Evolutionary conservation across 2,797 vertebrate species (phyloP).

Genomic region (Xiphophorus birchmanni): DNA sequence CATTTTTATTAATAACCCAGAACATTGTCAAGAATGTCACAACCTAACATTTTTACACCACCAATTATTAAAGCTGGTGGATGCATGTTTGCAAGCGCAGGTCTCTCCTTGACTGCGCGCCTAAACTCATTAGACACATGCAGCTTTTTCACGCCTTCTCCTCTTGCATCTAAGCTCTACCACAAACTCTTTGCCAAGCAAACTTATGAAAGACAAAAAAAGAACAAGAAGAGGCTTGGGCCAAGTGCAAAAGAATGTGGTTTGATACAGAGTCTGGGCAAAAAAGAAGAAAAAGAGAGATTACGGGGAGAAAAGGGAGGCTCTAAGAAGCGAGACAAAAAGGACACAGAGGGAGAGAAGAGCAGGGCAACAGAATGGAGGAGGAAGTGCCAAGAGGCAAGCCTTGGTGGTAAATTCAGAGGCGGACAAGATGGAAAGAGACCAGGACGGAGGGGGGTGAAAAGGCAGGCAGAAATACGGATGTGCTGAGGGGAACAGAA

Average conservation of each 20-base stretch:
- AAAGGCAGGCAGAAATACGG: slow-evolving; percentile 52
- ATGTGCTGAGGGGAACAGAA: slow-evolving; percentile 63
- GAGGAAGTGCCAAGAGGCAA: slow-evolving; percentile 59
- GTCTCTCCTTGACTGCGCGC: background rate
- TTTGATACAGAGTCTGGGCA: slow-evolving; percentile 49
- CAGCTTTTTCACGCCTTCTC: slow-evolving; percentile 8
- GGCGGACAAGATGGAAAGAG: slow-evolving; percentile 48
- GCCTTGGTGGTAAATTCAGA: slow-evolving; percentile 63
- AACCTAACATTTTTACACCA: slow-evolving; percentile 58
- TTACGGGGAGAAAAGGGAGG: slow-evolving; percentile 34
- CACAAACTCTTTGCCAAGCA: slow-evolving; percentile 47
- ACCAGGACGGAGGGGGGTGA: slow-evolving; percentile 31
- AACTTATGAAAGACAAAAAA: slow-evolving; percentile 42
- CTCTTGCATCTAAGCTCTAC: slow-evolving; percentile 14
- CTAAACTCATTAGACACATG: slow-evolving; percentile 25
- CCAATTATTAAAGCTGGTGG: slow-evolving; percentile 65
- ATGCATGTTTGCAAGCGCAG: slow-evolving; percentile 38
- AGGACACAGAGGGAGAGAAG: slow-evolving; percentile 27
- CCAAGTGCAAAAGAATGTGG: slow-evolving; percentile 45
- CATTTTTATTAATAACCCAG: slow-evolving; percentile 79
- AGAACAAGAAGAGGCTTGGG: slow-evolving; percentile 21
- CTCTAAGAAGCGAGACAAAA: slow-evolving; percentile 43
- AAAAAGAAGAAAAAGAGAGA: slow-evolving; percentile 39
- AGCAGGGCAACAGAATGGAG: slow-evolving; percentile 30
- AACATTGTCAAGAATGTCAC: slow-evolving; percentile 80